These are phyloP conservation scores for Pecten maximus DNA, from an alignment of 2,888 invertebrate genomes.

Conservation along the genomic window DNA sequence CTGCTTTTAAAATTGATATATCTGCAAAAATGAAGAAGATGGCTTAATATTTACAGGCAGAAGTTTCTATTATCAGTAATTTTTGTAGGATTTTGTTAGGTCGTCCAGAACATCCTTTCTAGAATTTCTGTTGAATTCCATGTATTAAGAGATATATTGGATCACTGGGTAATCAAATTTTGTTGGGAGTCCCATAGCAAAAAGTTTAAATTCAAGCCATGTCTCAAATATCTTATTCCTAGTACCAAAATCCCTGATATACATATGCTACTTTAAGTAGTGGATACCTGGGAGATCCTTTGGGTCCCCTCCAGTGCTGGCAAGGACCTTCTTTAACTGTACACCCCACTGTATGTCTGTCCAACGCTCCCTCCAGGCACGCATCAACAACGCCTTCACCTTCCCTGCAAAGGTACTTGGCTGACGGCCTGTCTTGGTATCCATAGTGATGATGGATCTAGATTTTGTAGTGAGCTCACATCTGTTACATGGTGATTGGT, in stretches of 20 bases:
- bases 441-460: background rate
- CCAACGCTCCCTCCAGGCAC: constrained; percentile 98
- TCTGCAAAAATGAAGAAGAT: too few relatives aligned
- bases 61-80: too few relatives aligned
- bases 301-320: constrained; percentile 63
- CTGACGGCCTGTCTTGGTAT: background rate
- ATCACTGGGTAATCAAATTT: too few relatives aligned
- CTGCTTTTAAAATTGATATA: too few relatives aligned
- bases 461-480: background rate
- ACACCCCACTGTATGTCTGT: constrained; percentile 97
- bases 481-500: background rate
- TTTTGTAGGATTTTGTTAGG: too few relatives aligned
- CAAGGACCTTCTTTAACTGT: constrained; percentile 90
- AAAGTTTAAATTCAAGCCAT: too few relatives aligned
- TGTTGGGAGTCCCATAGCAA: too few relatives aligned
- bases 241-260: background rate
- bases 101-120: too few relatives aligned
- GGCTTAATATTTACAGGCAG: too few relatives aligned
- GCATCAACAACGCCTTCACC: constrained; percentile 87
- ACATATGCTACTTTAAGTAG: background rate
- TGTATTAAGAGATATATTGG: too few relatives aligned
- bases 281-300: constrained; percentile 73
- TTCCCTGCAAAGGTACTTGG: constrained; percentile 51
- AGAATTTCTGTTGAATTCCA: too few relatives aligned
- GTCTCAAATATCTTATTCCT: too few relatives aligned